Evolutionary conservation across 2,888 invertebrate species (phyloP).

Genomic region (Ophion slaviceki): DNA sequence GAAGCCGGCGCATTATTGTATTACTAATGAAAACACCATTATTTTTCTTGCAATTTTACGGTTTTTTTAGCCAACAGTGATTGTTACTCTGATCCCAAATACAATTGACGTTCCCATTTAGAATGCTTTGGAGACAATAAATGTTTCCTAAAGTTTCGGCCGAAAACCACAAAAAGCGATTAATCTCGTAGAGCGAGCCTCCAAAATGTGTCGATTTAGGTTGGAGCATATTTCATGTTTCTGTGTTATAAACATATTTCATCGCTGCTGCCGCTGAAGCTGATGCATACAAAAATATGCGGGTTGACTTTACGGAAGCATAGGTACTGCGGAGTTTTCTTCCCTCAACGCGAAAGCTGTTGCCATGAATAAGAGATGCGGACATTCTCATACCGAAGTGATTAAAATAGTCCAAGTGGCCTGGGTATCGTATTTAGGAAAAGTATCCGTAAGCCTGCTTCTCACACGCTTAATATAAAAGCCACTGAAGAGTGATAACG

Average conservation of each 20-base stretch:
- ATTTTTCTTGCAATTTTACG: too few relatives aligned
- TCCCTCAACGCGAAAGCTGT: neutral
- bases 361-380: neutral
- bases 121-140: neutral
- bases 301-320: neutral
- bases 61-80: too few relatives aligned
- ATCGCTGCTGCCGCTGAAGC: constrained; percentile 10
- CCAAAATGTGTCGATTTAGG: neutral
- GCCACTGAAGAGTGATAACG: neutral
- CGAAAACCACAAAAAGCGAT: neutral
- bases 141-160: neutral
- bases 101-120: too few relatives aligned
- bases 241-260: constrained; percentile 6
- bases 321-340: neutral
- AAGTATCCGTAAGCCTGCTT: neutral
- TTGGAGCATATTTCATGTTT: neutral
- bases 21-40: neutral
- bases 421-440: neutral
- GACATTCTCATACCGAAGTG: neutral
- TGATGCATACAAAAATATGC: constrained; percentile 23
- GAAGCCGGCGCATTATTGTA: neutral
- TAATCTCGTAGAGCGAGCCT: neutral
- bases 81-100: neutral
- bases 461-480: neutral
- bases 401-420: neutral